phyloP scores from a whole-genome alignment of 2,888 invertebrate species.

The Abscondita cerata region DNA sequence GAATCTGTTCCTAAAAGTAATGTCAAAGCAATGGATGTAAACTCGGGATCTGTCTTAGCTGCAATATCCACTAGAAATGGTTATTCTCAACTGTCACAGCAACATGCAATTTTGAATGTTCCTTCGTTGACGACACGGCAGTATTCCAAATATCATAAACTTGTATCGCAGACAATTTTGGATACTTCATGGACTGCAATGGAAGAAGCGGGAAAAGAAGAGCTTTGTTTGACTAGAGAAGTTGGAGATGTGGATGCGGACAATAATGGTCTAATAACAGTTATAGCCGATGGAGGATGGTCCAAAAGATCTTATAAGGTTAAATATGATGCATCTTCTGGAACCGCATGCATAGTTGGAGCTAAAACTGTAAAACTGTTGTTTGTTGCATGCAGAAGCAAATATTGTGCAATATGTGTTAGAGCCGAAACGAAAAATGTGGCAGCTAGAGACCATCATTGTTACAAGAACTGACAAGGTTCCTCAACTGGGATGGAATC shows the following conservation, averaged over 20 bases:
- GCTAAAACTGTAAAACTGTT: background rate
- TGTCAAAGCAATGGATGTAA: background rate
- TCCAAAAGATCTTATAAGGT: background rate
- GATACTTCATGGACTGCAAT: background rate
- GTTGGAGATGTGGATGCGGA: background rate
- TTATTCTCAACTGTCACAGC: background rate
- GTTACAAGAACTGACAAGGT: background rate
- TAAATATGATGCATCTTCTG: too few species aligned
- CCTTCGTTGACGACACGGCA: background rate
- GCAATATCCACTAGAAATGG: background rate
- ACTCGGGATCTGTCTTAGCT: background rate
- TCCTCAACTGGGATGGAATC: background rate
- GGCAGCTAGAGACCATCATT: background rate
- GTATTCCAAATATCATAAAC: background rate
- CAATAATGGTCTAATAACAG: background rate
- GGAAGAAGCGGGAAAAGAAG: conserved; percentile 2
- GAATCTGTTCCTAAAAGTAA: background rate
- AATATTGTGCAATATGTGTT: background rate
- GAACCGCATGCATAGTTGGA: background rate
- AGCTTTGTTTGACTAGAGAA: background rate
- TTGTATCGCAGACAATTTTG: background rate
- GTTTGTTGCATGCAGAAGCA: background rate
- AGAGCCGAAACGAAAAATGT: background rate
- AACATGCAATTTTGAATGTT: background rate
- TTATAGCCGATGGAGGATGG: conserved; percentile 1